A percentile compares a stretch with the other conserved stretches of the same genome.
These are phyloP conservation scores for Pachycephala philippinensis DNA, from an alignment of 2,113 vertebrate species.

Conservation along the genomic window DNA sequence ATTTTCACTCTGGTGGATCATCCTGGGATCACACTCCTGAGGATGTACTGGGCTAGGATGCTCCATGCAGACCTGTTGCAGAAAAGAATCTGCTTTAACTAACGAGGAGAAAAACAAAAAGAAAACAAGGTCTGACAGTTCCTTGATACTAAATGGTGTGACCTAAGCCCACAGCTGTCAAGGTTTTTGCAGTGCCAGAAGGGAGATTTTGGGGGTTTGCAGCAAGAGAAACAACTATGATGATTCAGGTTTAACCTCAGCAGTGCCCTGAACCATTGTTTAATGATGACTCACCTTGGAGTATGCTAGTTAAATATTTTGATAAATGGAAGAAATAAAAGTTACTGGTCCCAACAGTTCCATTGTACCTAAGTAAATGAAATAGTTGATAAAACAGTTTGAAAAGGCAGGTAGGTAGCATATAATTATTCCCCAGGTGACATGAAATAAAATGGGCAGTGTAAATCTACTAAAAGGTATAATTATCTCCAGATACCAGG, in stretches of 20 bases:
- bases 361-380: conserved; percentile 21
- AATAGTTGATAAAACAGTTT: conserved; percentile 31
- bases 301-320: conserved; percentile 46
- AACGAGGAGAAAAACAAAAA: conserved; percentile 57
- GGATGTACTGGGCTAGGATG: background rate
- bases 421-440: conserved; percentile 20
- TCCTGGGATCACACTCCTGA: conserved; percentile 35
- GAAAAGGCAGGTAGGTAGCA: background rate
- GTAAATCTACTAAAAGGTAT: conserved; percentile 6
- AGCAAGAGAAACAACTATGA: conserved; percentile 37
- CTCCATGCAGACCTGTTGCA: background rate
- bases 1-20: conserved; percentile 9
- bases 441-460: background rate
- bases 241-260: conserved; percentile 53
- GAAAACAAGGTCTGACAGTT: conserved; percentile 54
- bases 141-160: conserved; percentile 49
- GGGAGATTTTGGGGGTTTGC: conserved; percentile 32
- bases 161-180: conserved; percentile 54
- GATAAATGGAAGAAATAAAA: conserved; percentile 43
- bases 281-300: conserved; percentile 16
- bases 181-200: conserved; percentile 42
- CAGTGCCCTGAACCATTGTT: conserved; percentile 9
- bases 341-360: background rate
- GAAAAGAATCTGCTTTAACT: conserved; percentile 34
- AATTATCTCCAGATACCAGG: conserved; percentile 22